Conservation (phyloP, 2,797 vertebrate genomes). For the Tapera naevia region DNA sequence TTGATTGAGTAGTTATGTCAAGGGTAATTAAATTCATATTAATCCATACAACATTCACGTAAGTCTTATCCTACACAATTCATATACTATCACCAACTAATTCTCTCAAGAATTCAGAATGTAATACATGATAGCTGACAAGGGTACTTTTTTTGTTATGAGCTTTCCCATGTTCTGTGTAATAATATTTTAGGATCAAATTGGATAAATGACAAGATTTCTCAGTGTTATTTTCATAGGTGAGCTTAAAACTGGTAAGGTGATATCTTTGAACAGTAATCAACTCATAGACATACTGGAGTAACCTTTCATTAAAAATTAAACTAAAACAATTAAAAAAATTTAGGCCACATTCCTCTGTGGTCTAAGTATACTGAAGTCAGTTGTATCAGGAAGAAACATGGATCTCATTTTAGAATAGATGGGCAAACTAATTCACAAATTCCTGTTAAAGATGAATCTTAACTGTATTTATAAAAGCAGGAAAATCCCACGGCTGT, state of each 20-base stretch:
- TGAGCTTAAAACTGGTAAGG: neutral
- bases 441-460: neutral
- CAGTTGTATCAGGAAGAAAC: neutral
- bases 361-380: neutral
- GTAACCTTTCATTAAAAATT: neutral
- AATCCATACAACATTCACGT: neutral
- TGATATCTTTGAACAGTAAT: neutral
- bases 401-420: neutral
- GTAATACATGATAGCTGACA: neutral
- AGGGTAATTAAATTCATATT: neutral
- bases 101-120: neutral
- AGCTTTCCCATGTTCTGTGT: neutral
- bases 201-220: neutral
- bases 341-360: neutral
- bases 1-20: neutral
- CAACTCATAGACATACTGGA: neutral
- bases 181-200: neutral
- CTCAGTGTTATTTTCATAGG: neutral
- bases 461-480: neutral
- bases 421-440: neutral
- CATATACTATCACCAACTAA: neutral
- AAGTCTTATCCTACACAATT: neutral
- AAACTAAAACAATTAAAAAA: neutral
- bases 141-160: neutral
- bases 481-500: neutral